Percentiles rank a stretch among this genome's conserved stretches.
phyloP scores from a whole-genome alignment of 2,888 invertebrate genomes.

The Copidosoma aretas region DNA sequence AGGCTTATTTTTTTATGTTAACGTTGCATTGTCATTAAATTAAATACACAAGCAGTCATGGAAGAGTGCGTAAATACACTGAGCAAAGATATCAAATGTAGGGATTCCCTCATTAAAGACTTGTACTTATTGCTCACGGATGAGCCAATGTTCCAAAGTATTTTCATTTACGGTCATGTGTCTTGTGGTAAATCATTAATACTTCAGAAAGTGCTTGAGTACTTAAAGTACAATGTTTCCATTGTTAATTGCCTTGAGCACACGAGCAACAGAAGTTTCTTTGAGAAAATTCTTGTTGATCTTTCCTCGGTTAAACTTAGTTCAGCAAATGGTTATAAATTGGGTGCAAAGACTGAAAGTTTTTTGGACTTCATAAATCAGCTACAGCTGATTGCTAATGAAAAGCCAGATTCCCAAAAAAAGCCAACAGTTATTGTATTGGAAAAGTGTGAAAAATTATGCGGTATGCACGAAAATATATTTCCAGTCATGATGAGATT shows the following conservation, averaged over 20 bases:
- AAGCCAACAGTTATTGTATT: constrained; percentile 72
- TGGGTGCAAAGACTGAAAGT: constrained; percentile 70
- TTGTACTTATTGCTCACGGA: constrained; percentile 65
- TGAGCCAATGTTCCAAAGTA: constrained; percentile 72
- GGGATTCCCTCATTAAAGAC: constrained; percentile 64
- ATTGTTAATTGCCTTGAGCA: constrained; percentile 83
- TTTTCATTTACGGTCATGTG: constrained; percentile 84
- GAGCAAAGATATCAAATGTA: constrained; percentile 61
- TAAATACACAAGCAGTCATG: constrained; percentile 56
- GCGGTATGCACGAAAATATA: constrained; percentile 77
- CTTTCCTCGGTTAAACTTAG: constrained; percentile 63
- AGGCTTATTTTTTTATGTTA: constrained; percentile 22
- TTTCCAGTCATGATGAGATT: constrained; percentile 76
- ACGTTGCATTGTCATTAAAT: constrained; percentile 22
- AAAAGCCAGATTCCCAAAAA: constrained; percentile 31
- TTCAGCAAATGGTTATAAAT: constrained; percentile 57
- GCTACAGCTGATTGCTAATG: constrained; percentile 60
- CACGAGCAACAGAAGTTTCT: constrained; percentile 77
- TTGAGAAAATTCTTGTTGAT: constrained; percentile 75
- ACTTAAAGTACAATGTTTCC: constrained; percentile 68
- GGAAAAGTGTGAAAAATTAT: constrained; percentile 81
- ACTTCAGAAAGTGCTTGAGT: constrained; percentile 68
- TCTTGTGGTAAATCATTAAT: constrained; percentile 84
- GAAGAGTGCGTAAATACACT: constrained; percentile 63
- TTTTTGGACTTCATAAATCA: constrained; percentile 71